These are phyloP conservation scores for Stegastes partitus DNA, from an alignment of 2,113 vertebrate species.

Conservation along the genomic window DNA sequence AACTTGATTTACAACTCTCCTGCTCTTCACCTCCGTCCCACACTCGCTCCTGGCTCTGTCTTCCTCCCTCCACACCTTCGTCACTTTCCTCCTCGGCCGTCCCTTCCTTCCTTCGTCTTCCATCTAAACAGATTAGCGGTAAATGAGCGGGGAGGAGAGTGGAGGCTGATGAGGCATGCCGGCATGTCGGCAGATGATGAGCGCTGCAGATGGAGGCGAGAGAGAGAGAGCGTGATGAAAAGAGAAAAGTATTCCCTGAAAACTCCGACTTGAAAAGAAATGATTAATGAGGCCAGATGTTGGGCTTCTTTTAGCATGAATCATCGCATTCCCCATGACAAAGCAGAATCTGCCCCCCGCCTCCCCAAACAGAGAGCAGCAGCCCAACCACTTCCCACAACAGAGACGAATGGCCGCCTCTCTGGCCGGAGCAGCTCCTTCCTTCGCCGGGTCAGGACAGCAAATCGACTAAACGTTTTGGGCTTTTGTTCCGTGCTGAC, in stretches of 20 bases:
- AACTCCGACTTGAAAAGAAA: constrained; percentile 71
- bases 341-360: constrained; percentile 59
- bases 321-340: constrained; percentile 71
- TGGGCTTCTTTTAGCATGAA: constrained; percentile 70
- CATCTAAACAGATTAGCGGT: constrained; percentile 74
- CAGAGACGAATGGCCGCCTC: constrained; percentile 45
- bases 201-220: constrained; percentile 32
- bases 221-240: constrained; percentile 42
- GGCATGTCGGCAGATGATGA: constrained; percentile 69
- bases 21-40: neutral
- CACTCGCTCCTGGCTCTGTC: neutral
- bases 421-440: constrained; percentile 39
- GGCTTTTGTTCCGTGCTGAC: constrained; percentile 50
- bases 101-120: constrained; percentile 6
- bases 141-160: constrained; percentile 74
- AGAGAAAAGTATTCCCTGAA: constrained; percentile 61
- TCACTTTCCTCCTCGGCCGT: constrained; percentile 21
- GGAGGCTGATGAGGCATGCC: constrained; percentile 66
- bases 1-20: constrained; percentile 57
- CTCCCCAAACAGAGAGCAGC: constrained; percentile 51
- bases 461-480: constrained; percentile 57
- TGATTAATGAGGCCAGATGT: constrained; percentile 83
- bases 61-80: constrained; percentile 33
- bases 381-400: constrained; percentile 56
- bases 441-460: constrained; percentile 34